These are phyloP conservation scores for Crax fasciolata DNA, from an alignment of 2,797 vertebrate species.

Conservation along the genomic window DNA sequence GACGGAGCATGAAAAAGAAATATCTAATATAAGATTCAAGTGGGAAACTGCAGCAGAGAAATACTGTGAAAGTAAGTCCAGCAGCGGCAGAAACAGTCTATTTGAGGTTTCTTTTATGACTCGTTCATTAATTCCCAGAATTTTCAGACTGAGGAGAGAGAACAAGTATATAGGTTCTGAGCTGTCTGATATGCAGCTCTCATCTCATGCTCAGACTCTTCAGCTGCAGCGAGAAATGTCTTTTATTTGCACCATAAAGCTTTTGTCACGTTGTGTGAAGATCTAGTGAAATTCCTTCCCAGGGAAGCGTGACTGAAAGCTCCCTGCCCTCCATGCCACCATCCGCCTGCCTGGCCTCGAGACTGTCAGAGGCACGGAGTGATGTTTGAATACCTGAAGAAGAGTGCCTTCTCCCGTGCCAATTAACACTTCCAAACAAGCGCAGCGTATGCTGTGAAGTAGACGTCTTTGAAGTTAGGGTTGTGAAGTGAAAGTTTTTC, in stretches of 20 bases:
- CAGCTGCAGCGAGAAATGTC: neutral
- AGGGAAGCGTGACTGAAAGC: neutral
- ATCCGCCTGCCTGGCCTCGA: neutral
- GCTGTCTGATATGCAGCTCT: neutral
- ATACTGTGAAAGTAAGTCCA: conserved; percentile 24
- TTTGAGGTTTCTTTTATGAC: conserved; percentile 40
- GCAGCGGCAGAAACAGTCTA: conserved; percentile 17
- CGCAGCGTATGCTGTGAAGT: fast-evolving
- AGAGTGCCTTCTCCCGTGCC: neutral
- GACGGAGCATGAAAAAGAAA: conserved; percentile 39
- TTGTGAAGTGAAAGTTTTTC: neutral
- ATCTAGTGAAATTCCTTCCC: neutral
- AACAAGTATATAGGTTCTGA: neutral
- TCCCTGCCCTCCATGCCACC: neutral
- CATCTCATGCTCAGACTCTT: fast-evolving
- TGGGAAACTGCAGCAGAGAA: conserved; percentile 50
- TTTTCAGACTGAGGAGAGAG: conserved; percentile 11
- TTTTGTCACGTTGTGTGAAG: neutral
- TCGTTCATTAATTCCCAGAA: conserved; percentile 8
- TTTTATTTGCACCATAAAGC: neutral
- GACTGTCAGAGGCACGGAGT: fast-evolving
- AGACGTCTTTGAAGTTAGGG: neutral
- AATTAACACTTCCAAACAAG: neutral
- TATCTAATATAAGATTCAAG: conserved; percentile 48
- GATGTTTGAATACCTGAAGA: neutral